A percentile compares a stretch with the other conserved stretches of the same genome.
These are phyloP conservation scores for Mactromeris polynyma DNA, from an alignment of 2,888 invertebrate species.

Conservation along the genomic window DNA sequence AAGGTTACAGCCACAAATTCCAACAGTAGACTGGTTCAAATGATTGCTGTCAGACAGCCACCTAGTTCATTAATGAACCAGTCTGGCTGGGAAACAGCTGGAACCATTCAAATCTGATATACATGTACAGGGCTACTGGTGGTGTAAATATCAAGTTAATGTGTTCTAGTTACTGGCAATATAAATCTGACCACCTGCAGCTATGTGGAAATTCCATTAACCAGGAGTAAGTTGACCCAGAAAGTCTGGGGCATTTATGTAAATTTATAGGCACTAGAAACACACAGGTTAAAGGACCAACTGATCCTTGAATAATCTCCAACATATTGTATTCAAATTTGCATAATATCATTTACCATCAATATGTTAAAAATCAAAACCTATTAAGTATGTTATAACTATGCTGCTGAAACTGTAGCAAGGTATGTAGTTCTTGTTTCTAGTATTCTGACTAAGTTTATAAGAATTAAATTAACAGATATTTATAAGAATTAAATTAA, in stretches of 20 bases:
- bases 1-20: not conserved
- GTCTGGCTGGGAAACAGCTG: constrained; percentile 19
- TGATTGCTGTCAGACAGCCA: constrained; percentile 18
- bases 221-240: constrained; percentile 8
- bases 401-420: not conserved
- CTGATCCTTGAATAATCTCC: not conserved
- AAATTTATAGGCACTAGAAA: not conserved
- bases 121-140: constrained; percentile 25
- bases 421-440: too few species aligned
- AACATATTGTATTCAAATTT: not conserved
- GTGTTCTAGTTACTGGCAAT: not conserved
- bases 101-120: constrained; percentile 27
- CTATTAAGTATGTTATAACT: too few species aligned
- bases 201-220: not conserved
- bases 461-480: too few species aligned
- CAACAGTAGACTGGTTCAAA: constrained; percentile 32
- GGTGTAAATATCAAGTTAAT: constrained; percentile 30
- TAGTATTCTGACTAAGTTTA: too few species aligned
- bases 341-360: not conserved
- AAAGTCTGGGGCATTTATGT: not conserved
- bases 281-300: not conserved
- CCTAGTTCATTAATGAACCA: constrained; percentile 18
- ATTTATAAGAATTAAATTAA: too few species aligned
- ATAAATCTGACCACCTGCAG: constrained; percentile 37
- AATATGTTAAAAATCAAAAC: not conserved